phyloP scores from a whole-genome alignment of 2,797 vertebrate species.

The Sus cebifrons region DNA sequence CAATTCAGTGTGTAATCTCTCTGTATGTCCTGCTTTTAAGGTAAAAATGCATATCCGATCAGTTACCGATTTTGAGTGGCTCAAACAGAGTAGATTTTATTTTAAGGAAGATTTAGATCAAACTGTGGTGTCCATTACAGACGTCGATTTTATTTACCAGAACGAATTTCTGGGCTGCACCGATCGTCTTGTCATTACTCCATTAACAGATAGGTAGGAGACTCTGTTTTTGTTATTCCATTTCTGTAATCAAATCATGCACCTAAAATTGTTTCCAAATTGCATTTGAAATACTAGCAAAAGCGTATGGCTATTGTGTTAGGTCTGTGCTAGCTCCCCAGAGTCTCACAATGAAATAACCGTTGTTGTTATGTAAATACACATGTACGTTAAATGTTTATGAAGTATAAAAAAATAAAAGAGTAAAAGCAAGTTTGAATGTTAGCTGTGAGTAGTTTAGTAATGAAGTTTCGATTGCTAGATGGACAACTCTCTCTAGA shows the following conservation, averaged over 20 bases:
- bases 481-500: conserved; percentile 6
- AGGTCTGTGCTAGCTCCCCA: neutral
- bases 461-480: conserved; percentile 56
- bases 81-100: conserved; percentile 92
- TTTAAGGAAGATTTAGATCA: conserved; percentile 91
- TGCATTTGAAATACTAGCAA: conserved; percentile 51
- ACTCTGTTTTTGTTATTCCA: neutral
- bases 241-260: conserved; percentile 43
- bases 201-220: conserved; percentile 91
- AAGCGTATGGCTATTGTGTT: neutral
- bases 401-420: conserved; percentile 62
- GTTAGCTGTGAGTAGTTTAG: conserved; percentile 45
- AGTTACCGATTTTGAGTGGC: conserved; percentile 91
- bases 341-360: conserved; percentile 56
- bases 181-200: conserved; percentile 92
- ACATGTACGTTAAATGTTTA: conserved; percentile 23
- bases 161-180: conserved; percentile 93
- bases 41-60: conserved; percentile 91
- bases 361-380: neutral
- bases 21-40: conserved; percentile 85
- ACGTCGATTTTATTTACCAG: conserved; percentile 92
- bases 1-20: conserved; percentile 62
- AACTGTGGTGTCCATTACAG: conserved; percentile 90
- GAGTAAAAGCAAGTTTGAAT: conserved; percentile 41
- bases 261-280: neutral